Evolutionary conservation across 2,888 invertebrate genomes (phyloP), one percentile per base, ranked within the genome.

Genomic region (Hypomecis punctinalis): DNA sequence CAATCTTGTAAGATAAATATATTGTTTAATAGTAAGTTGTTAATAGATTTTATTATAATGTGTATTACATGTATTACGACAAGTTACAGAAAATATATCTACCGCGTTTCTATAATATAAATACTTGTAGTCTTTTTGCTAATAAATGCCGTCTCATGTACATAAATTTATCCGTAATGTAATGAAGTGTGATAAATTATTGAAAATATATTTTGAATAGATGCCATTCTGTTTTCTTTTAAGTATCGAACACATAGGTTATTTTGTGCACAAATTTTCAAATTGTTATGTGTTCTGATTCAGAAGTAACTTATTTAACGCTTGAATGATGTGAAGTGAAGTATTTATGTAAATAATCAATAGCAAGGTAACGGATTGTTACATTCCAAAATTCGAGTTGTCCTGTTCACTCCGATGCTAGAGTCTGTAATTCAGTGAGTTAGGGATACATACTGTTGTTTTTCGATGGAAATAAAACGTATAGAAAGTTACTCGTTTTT

Each of bases 11-110:
- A 92, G 90, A 91, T 92, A 83, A 85, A 82, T 82, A 82, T 84
- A 86, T 85, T 87, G 81, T 86, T 89, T 89, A 86, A 82, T 83
- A 90, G 87, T 92, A 92, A 93, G 92, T 91, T 92, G 92, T 93
- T 93, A 85, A 91, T 93, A 92, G 90, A 71, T 75, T 87, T 85
- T 89, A 88, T 82, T 81, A 77, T 85, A 88, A 86, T 86, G 84
- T 85, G 83, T 86, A 88, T 83, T 84, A 83, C 82, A 81, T 86
- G 83, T 89, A 88, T 86, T 85, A 82, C 79, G 82, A 89, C 83
- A 86, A 86, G 82, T 87, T 84, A 83, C 86, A 83, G 87, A 88
- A 89, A 88, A 88, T 85, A 85, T 84, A 78, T 82, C 77, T 81
- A 82, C 80, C 78, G 81, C 82, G 83, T 85, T 83, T 77, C 81